Conservation (phyloP, 2,797 vertebrate species). For the Pteronotus mesoamericanus region DNA sequence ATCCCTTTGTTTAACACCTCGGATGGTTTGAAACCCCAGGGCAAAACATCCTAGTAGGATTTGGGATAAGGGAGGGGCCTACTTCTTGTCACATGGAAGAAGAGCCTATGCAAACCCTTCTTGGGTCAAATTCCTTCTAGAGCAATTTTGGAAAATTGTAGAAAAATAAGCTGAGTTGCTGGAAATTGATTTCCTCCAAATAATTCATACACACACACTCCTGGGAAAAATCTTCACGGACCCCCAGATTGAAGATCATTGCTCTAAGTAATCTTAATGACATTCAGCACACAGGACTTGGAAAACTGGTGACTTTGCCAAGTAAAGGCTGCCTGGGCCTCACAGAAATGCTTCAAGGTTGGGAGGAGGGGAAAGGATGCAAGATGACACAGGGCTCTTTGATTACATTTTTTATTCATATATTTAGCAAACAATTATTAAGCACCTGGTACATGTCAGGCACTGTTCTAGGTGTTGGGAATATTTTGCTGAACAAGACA, state of each 20-base stretch:
- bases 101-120: not conserved
- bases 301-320: not conserved
- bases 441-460: not conserved
- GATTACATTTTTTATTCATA: not conserved
- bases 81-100: not conserved
- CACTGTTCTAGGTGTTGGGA: not conserved
- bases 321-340: not conserved
- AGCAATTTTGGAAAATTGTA: not conserved
- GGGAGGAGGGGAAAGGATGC: not conserved
- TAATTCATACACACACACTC: not conserved
- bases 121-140: not conserved
- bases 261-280: not conserved
- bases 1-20: not conserved
- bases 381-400: not conserved
- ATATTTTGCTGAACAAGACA: not conserved
- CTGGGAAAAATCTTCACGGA: not conserved
- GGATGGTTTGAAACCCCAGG: not conserved
- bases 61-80: not conserved
- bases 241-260: not conserved
- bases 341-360: not conserved
- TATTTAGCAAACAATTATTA: not conserved
- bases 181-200: not conserved
- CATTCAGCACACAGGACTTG: not conserved
- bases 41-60: not conserved
- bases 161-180: not conserved